A percentile compares a stretch with the other conserved stretches of the same genome.
Evolutionary conservation across 2,888 invertebrate species (phyloP).

Genomic region (Pseudococcus longispinus): DNA sequence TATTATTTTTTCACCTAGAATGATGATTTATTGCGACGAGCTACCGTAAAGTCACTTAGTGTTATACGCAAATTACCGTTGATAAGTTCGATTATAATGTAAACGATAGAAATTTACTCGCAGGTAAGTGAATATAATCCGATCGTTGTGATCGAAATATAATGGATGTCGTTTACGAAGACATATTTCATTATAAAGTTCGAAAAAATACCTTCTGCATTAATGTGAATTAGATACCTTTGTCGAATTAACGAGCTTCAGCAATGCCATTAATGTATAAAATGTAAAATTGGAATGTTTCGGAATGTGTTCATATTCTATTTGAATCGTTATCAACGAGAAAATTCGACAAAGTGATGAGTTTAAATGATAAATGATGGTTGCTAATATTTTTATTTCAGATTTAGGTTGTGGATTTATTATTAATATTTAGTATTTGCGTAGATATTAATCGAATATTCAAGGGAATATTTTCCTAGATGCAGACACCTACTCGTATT

Average conservation of each 20-base stretch:
- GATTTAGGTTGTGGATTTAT: no score
- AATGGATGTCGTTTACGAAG: neutral
- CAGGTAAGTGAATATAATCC: neutral
- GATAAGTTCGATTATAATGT: neutral
- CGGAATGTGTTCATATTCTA: neutral
- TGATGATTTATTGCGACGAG: slow-evolving; percentile 10
- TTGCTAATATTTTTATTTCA: no score
- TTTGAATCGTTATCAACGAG: neutral
- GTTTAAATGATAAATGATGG: no score
- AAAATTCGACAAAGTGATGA: no score
- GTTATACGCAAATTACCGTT: slow-evolving; percentile 8
- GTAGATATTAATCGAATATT: neutral
- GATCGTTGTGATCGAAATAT: neutral
- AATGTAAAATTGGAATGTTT: neutral
- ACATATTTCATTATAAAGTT: neutral
- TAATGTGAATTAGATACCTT: neutral
- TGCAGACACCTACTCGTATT: no score
- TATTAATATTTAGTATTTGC: neutral
- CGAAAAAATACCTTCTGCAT: neutral
- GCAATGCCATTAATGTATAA: neutral
- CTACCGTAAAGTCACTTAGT: neutral
- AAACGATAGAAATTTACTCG: neutral
- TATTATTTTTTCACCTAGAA: neutral
- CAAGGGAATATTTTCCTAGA: no score
- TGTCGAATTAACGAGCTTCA: neutral